phyloP scores from a whole-genome alignment of 2,888 invertebrate species.

The Limnephilus lunatus region DNA sequence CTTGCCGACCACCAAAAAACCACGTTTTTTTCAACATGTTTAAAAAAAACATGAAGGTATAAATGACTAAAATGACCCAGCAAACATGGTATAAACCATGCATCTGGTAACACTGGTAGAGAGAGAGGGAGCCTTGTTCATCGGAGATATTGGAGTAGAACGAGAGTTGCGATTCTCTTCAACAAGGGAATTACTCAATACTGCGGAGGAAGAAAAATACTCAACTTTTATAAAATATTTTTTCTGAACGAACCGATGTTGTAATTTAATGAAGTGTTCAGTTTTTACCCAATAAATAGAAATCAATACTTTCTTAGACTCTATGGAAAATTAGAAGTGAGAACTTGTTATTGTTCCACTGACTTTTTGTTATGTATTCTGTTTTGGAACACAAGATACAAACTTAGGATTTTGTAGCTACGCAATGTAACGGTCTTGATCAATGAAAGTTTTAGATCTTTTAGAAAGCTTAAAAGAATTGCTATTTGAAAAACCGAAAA shows the following conservation, averaged over 20 bases:
- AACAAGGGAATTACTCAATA: background rate
- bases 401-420: background rate
- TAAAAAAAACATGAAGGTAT: too few species aligned
- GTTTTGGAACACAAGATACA: background rate
- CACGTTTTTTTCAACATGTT: too few species aligned
- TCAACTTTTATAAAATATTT: too few species aligned
- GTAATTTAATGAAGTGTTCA: background rate
- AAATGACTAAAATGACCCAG: too few species aligned
- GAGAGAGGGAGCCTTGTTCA: background rate
- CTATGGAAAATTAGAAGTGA: background rate
- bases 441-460: background rate
- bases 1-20: too few species aligned
- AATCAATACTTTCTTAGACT: background rate
- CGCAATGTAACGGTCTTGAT: background rate
- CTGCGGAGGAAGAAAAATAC: background rate
- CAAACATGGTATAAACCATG: too few species aligned
- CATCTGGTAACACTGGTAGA: too few species aligned
- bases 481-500: too few species aligned
- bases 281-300: background rate
- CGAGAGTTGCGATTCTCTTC: background rate
- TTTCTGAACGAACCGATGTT: background rate
- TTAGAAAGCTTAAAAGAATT: too few species aligned
- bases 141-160: background rate
- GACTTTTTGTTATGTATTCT: too few species aligned
- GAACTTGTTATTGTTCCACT: background rate